Percentiles rank a stretch among this genome's conserved stretches.
Evolutionary conservation across 1,140 invertebrate genomes (phyloP).

Genomic region (Drosophila albomicans): DNA sequence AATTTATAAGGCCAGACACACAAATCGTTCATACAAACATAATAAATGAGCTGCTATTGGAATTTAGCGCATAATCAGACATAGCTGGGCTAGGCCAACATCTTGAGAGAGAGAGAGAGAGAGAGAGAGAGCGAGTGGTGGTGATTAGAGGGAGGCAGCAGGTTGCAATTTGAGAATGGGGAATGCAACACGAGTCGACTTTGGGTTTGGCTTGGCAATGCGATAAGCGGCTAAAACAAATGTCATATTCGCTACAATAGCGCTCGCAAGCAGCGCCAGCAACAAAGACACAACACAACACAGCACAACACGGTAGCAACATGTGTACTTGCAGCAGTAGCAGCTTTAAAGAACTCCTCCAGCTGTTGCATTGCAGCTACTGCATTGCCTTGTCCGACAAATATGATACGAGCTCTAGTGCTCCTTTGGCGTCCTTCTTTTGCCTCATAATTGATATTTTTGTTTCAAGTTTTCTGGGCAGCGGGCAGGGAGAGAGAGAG

Average conservation of each 20-base stretch:
- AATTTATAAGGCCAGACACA: constrained; percentile 65
- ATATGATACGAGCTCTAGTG: constrained; percentile 73
- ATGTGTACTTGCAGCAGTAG: constrained; percentile 54
- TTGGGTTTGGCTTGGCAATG: constrained; percentile 52
- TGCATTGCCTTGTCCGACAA: constrained; percentile 75
- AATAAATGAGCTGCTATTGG: constrained; percentile 71
- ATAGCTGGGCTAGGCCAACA: not conserved
- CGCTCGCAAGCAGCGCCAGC: constrained; percentile 33
- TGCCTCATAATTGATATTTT: constrained; percentile 82
- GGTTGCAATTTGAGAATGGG: constrained; percentile 5
- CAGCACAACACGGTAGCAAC: constrained; percentile 68
- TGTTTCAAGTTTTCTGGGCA: constrained; percentile 61
- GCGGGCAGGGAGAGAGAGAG: not conserved
- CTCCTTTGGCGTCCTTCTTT: constrained; percentile 60
- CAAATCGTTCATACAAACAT: constrained; percentile 49
- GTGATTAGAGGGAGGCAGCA: constrained; percentile 2
- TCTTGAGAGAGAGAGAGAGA: not conserved
- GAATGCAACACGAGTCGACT: constrained; percentile 43
- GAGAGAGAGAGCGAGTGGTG: not conserved
- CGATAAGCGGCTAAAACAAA: constrained; percentile 82
- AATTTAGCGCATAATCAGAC: constrained; percentile 79
- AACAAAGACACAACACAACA: constrained; percentile 28
- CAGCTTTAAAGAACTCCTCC: constrained; percentile 30
- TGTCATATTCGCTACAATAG: constrained; percentile 66
- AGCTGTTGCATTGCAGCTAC: constrained; percentile 54